A percentile compares a stretch with the other conserved stretches of the same genome.
phyloP scores from a whole-genome alignment of 2,797 vertebrate genomes.

The Mormyrus hasselquistii region DNA sequence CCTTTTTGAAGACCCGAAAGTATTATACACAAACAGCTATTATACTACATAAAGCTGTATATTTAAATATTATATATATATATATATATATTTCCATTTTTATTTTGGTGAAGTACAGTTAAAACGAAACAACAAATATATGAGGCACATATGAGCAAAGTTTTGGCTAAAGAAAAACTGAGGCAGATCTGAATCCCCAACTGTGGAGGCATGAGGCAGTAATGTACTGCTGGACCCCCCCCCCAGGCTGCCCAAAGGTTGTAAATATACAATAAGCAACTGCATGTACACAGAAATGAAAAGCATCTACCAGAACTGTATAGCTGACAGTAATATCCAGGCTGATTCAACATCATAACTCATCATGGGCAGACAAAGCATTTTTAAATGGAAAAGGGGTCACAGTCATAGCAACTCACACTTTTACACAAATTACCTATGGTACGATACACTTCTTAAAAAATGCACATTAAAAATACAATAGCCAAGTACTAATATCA shows the following conservation, averaged over 20 bases:
- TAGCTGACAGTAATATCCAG: not conserved
- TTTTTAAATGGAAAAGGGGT: not conserved
- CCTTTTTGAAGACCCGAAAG: not conserved
- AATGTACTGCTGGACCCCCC: not conserved
- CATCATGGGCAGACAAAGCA: not conserved
- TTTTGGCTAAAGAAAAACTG: not conserved
- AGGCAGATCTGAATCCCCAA: not conserved
- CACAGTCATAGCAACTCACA: not conserved
- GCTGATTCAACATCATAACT: not conserved
- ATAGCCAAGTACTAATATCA: constrained; percentile 34
- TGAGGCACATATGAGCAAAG: not conserved
- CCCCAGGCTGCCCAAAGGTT: not conserved
- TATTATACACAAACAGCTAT: not conserved
- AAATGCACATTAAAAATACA: not conserved
- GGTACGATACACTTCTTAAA: not conserved
- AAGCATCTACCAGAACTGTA: not conserved
- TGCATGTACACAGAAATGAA: not conserved
- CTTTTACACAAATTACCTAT: not conserved
- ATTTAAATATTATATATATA: not conserved
- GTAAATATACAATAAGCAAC: not conserved
- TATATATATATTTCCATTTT: not conserved
- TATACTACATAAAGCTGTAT: not conserved
- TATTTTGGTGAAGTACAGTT: not conserved
- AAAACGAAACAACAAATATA: not conserved
- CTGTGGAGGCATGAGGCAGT: not conserved